Percentiles rank a stretch among this genome's conserved stretches.
These are phyloP conservation scores for Antechinus flavipes DNA, from an alignment of 2,113 vertebrate genomes.

Conservation along the genomic window DNA sequence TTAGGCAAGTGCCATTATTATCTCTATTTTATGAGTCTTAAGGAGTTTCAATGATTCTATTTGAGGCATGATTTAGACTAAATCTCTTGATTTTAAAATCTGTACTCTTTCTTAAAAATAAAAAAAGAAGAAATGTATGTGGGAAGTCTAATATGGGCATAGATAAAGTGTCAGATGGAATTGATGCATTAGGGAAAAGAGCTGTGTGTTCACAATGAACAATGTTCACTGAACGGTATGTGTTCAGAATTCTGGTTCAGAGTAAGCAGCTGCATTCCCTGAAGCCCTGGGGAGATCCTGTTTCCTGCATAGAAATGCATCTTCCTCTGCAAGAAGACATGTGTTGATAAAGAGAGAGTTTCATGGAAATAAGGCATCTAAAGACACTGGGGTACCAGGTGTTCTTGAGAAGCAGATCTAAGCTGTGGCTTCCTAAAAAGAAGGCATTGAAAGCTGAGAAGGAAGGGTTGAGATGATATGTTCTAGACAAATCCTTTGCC, in stretches of 20 bases:
- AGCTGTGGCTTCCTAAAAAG: neutral
- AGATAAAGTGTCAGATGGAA: neutral
- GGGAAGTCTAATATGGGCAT: neutral
- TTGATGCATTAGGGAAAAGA: neutral
- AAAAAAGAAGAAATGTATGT: neutral
- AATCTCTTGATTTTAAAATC: neutral
- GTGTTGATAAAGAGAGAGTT: neutral
- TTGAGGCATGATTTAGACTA: neutral
- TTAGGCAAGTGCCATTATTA: neutral
- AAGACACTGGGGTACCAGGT: neutral
- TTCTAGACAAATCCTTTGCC: neutral
- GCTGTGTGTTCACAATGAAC: neutral
- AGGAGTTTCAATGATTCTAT: neutral
- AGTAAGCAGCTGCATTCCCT: neutral
- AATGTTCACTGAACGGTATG: neutral
- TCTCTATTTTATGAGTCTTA: neutral
- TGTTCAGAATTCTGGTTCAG: neutral
- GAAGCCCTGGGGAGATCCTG: neutral
- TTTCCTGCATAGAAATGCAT: neutral
- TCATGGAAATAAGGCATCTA: neutral
- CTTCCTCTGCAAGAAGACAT: neutral
- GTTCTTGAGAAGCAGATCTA: neutral
- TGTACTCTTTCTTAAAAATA: neutral
- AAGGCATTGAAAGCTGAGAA: neutral
- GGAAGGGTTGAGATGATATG: neutral